These are phyloP conservation scores for Perizoma affinitatum DNA, from an alignment of 2,888 invertebrate genomes.

Conservation along the genomic window DNA sequence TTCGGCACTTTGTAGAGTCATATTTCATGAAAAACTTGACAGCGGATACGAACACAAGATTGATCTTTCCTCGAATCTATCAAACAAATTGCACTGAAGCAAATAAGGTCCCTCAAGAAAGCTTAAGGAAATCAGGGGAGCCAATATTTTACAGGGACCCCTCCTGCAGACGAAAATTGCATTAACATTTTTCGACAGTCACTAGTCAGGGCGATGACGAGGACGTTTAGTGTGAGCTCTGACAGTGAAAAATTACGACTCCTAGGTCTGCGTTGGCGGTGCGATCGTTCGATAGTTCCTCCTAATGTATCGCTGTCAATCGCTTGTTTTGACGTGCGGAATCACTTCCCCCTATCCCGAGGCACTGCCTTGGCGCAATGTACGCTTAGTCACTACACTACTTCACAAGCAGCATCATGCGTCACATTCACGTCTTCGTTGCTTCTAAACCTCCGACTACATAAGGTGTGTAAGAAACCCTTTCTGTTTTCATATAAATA, in stretches of 20 bases:
- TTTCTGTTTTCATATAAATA: slow-evolving; percentile 6
- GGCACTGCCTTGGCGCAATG: slow-evolving; percentile 52
- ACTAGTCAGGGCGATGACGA: slow-evolving; percentile 75
- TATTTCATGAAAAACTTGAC: slow-evolving; percentile 58
- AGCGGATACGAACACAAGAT: slow-evolving; percentile 45
- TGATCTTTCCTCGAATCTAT: slow-evolving; percentile 39
- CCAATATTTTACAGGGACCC: slow-evolving; percentile 62
- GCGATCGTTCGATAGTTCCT: slow-evolving; percentile 76
- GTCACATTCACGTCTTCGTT: slow-evolving; percentile 55
- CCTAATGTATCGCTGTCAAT: slow-evolving; percentile 82
- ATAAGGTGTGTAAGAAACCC: slow-evolving; percentile 23
- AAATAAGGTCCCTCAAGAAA: slow-evolving; percentile 52
- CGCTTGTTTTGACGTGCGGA: slow-evolving; percentile 75
- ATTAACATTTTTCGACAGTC: slow-evolving; percentile 78
- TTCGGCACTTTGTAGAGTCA: slow-evolving; percentile 50
- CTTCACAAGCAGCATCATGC: slow-evolving; percentile 51
- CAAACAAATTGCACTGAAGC: slow-evolving; percentile 50
- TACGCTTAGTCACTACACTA: slow-evolving; percentile 66
- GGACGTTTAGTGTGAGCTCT: slow-evolving; percentile 71
- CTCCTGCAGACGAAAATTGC: slow-evolving; percentile 68
- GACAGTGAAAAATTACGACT: slow-evolving; percentile 81
- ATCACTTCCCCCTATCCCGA: slow-evolving; percentile 66
- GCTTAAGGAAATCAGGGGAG: slow-evolving; percentile 49
- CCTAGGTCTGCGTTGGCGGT: slow-evolving; percentile 62
- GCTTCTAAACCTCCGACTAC: slow-evolving; percentile 42